These are phyloP conservation scores for Operophtera brumata DNA, from an alignment of 2,888 invertebrate species.

Conservation along the genomic window DNA sequence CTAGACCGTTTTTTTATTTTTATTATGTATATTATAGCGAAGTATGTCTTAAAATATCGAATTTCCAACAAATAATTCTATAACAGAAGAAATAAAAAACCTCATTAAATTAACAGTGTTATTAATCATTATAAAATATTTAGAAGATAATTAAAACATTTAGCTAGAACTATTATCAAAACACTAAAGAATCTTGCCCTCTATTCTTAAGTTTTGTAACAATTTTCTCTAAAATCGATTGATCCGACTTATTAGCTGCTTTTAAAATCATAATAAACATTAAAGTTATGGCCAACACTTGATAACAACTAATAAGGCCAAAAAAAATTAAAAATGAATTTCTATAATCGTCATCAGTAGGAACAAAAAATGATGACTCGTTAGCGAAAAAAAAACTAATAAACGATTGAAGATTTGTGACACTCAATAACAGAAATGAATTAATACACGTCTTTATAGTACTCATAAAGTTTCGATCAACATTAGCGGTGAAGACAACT, in stretches of 20 bases:
- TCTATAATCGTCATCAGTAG: slow-evolving; percentile 1
- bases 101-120: no score
- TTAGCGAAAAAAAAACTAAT: slow-evolving; percentile 14
- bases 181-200: no score
- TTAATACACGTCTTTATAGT: slow-evolving; percentile 10
- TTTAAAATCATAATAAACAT: slow-evolving; percentile 15
- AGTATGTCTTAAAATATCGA: no score
- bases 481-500: slow-evolving; percentile 1
- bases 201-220: not conserved
- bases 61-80: no score
- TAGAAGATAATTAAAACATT: no score
- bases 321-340: slow-evolving; percentile 13
- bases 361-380: slow-evolving; percentile 11
- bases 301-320: slow-evolving; percentile 7
- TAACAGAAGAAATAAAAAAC: no score
- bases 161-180: no score
- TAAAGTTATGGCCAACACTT: slow-evolving; percentile 12
- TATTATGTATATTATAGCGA: no score
- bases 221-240: slow-evolving; percentile 5
- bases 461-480: slow-evolving; percentile 1
- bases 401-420: slow-evolving; percentile 11
- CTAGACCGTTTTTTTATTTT: no score
- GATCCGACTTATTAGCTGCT: slow-evolving; percentile 13
- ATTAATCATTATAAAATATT: no score
- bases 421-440: slow-evolving; percentile 9